These are phyloP conservation scores for Bicyclus anynana DNA, from an alignment of 1,140 invertebrate genomes.

Conservation along the genomic window DNA sequence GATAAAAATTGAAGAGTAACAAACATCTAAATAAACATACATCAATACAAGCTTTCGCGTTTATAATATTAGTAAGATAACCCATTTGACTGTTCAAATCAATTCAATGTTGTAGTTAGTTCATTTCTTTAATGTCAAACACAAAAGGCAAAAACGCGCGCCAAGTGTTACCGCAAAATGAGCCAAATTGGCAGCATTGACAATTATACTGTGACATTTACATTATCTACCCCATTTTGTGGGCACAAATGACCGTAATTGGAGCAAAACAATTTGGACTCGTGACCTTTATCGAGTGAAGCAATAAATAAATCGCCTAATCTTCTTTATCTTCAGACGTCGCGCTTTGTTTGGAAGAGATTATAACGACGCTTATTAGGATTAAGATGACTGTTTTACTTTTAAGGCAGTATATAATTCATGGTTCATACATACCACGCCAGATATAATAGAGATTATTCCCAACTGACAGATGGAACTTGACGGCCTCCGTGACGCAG, in stretches of 20 bases:
- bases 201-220: conserved; percentile 2
- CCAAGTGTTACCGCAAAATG: neutral
- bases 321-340: neutral
- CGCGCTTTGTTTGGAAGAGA: conserved; percentile 3
- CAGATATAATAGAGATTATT: no score
- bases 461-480: no score
- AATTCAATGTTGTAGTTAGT: no score
- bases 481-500: no score
- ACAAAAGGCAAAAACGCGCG: neutral
- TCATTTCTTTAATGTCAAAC: no score
- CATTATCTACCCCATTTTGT: neutral
- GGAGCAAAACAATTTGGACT: conserved; percentile 11
- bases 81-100: neutral
- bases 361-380: neutral
- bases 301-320: conserved; percentile 14
- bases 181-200: neutral
- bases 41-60: no score
- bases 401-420: no score
- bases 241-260: conserved; percentile 9
- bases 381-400: neutral
- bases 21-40: no score
- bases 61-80: no score
- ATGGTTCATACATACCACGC: no score
- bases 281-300: conserved; percentile 4
- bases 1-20: no score